phyloP scores from a whole-genome alignment of 2,888 invertebrate genomes.

The Nemurella pictetii region DNA sequence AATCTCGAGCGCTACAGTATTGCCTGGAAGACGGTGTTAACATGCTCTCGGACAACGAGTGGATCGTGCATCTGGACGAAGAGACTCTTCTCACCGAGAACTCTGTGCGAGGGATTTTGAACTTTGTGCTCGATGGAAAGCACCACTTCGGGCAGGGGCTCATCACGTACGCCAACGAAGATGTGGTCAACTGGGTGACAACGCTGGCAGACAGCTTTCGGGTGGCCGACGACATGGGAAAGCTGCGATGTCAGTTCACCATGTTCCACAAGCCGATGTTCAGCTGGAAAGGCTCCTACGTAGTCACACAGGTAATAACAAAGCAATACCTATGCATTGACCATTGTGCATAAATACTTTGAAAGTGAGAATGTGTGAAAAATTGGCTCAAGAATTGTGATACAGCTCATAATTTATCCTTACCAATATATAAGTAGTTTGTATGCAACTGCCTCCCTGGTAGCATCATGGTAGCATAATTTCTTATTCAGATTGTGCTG shows the following conservation, averaged over 20 bases:
- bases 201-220: constrained; percentile 94
- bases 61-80: constrained; percentile 97
- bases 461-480: no score
- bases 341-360: no score
- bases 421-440: no score
- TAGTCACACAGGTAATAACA: constrained; percentile 83
- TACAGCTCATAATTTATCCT: neutral
- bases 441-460: no score
- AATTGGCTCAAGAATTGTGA: no score
- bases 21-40: constrained; percentile 91
- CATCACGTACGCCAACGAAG: constrained; percentile 95
- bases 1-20: constrained; percentile 92
- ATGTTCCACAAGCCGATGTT: constrained; percentile 93
- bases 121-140: constrained; percentile 92
- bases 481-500: no score
- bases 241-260: constrained; percentile 87
- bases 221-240: constrained; percentile 98
- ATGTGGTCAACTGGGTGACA: constrained; percentile 95
- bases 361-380: no score
- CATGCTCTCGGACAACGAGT: constrained; percentile 80
- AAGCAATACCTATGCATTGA: neutral
- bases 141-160: constrained; percentile 95
- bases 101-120: constrained; percentile 85
- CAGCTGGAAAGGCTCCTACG: constrained; percentile 98
- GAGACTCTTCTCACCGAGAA: constrained; percentile 94